Percentiles rank a stretch among this genome's conserved stretches.
Conservation (phyloP, 1,140 invertebrate species). For the Oncopeltus fasciatus region DNA sequence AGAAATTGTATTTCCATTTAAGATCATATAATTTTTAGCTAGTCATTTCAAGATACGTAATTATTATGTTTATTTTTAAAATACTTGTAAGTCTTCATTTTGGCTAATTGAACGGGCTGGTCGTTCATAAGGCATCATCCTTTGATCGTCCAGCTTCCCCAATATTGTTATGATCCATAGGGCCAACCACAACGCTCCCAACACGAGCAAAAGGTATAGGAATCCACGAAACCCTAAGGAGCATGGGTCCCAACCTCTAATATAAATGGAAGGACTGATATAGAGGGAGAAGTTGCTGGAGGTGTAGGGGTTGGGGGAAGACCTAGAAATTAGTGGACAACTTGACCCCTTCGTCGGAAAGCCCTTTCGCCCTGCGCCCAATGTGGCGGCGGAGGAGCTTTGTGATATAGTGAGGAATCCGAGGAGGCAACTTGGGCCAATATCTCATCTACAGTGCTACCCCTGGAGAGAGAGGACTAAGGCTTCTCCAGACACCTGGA, state of each 20-base stretch:
- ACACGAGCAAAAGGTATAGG: not conserved
- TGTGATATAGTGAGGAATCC: constrained; percentile 4
- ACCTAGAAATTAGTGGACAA: constrained; percentile 7
- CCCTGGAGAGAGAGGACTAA: no score
- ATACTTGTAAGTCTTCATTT: not conserved
- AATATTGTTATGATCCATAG: not conserved
- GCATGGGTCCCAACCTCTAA: not conserved
- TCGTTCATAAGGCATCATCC: no score
- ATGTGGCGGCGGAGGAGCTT: no score
- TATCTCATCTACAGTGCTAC: no score
- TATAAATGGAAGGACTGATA: not conserved
- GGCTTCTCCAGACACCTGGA: no score
- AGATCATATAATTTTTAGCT: no score
- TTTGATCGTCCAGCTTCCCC: not conserved
- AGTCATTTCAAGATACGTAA: no score
- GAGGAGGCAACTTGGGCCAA: not conserved
- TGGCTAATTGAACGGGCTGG: no score
- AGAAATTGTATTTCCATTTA: no score
- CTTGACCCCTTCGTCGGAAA: not conserved
- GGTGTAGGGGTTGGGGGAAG: not conserved
- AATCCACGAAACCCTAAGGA: not conserved
- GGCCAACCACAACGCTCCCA: not conserved
- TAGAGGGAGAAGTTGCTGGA: not conserved
- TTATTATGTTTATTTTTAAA: no score
- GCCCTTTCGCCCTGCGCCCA: not conserved